These are phyloP conservation scores for Eupleurogrammus muticus DNA, from an alignment of 2,797 vertebrate species.

Conservation along the genomic window DNA sequence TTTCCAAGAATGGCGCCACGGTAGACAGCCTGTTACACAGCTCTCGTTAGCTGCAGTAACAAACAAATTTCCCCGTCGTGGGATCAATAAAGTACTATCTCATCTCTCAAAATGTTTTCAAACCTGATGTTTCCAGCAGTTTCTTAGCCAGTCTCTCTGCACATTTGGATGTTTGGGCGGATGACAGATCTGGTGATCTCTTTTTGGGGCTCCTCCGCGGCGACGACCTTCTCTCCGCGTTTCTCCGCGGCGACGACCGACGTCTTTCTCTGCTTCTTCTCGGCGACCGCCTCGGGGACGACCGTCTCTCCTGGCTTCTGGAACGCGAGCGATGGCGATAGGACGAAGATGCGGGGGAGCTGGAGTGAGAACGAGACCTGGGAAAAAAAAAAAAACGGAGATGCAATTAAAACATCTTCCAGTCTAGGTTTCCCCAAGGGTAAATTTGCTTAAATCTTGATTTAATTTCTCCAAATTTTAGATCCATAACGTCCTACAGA, in stretches of 20 bases:
- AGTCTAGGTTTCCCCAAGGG: background rate
- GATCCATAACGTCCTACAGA: conserved; percentile 16
- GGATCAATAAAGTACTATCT: too few species aligned
- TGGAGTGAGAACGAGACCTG: conserved; percentile 70
- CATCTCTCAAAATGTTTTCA: conserved; percentile 10
- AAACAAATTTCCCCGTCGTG: too few species aligned
- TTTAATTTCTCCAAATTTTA: background rate
- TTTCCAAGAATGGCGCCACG: too few species aligned
- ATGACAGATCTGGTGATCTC: background rate
- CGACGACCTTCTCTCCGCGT: background rate
- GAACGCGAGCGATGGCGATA: conserved; percentile 30
- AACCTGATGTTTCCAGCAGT: conserved; percentile 79
- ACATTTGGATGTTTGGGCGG: conserved; percentile 24
- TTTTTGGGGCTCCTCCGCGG: conserved; percentile 5
- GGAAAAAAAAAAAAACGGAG: background rate
- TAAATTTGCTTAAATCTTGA: background rate
- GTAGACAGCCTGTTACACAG: too few species aligned
- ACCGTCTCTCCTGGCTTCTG: conserved; percentile 32
- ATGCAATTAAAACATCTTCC: background rate
- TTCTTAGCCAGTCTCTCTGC: conserved; percentile 76
- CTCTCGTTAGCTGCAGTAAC: too few species aligned
- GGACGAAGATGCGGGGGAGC: conserved; percentile 42
- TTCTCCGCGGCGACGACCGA: background rate
- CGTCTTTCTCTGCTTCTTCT: background rate
- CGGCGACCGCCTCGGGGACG: background rate